Base-by-base conservation (phyloP, 2,888 invertebrate species). In the Trachelus troglodyta region DNA sequence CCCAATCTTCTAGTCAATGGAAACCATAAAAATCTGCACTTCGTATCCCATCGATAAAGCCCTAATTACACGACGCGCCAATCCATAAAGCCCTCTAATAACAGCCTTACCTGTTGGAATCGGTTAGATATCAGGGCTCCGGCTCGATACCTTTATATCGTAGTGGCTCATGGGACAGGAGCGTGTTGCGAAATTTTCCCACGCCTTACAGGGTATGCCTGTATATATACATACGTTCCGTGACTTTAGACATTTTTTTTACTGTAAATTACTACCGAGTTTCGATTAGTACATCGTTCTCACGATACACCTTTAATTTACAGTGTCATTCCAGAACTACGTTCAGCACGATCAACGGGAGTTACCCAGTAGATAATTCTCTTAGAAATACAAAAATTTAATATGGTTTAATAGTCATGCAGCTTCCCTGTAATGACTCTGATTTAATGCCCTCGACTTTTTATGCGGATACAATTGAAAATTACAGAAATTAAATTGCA, bases 1-100 rank as follows among this genome's bases (percentile, higher is more conserved):
- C 74, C 83, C 84, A 83, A 84, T 84, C 83, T 84, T 83, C 81
- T 81, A 82, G 77, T 82, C 83, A 83, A 83, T 83, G 79, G 79
- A 83, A 83, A 83, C 81, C 82, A 86, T 83, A 87, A 87, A 86
- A 86, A 82, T 85, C 83, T 76, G 81, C 80, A 82, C 78, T 82
- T 82, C 81, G 73, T 79, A 80, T 83, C 83, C 56, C 86, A 85
- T 89, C 86, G 87, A 86, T 88, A 88, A 86, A 85, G 84, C 81
- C 85, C 85, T 88, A 88, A 90, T 90, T 89, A 86, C 87, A 87
- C 85, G 82, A 81, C 80, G 81, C 81, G 82, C 80, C 85, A 83
- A 84, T 83, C 82, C 81, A 82, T 85, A 86, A 85, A 84, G 79
- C 74, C 77, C 56, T 78, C 80, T 86, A 86, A 86, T 86, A 84